phyloP scores from a whole-genome alignment of 2,888 invertebrate genomes.

The Anthophora plumipes region DNA sequence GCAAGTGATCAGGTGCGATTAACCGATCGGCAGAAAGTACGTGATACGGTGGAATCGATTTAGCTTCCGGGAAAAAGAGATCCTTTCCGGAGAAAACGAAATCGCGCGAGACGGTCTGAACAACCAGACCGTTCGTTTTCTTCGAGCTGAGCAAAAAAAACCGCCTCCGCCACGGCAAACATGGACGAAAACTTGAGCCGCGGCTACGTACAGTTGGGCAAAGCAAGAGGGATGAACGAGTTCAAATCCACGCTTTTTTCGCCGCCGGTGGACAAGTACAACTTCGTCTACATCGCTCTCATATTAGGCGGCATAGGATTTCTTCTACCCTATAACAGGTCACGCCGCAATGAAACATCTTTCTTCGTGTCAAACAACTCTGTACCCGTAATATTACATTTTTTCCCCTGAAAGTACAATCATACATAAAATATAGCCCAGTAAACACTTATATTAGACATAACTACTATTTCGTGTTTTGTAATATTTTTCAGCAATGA shows the following conservation, averaged over 20 bases:
- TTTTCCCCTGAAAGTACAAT: not conserved
- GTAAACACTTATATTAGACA: not conserved
- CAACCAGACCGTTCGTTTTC: not conserved
- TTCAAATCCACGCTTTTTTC: conserved; percentile 86
- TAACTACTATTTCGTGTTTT: not conserved
- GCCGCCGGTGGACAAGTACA: conserved; percentile 90
- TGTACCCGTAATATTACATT: conserved; percentile 1
- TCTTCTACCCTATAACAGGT: conserved; percentile 96
- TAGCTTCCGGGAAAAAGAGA: not conserved
- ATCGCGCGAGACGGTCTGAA: conserved; percentile 11
- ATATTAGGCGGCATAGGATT: conserved; percentile 95
- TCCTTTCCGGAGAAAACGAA: conserved; percentile 28
- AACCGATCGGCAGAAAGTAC: conserved; percentile 38
- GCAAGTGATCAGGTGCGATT: conserved; percentile 47
- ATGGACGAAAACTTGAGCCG: conserved; percentile 89
- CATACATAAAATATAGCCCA: not conserved
- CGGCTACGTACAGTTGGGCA: conserved; percentile 87
- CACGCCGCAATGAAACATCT: conserved; percentile 62
- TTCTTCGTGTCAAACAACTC: conserved; percentile 26
- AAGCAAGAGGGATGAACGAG: conserved; percentile 87
- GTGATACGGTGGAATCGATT: not conserved
- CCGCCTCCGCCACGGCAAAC: conserved; percentile 51
- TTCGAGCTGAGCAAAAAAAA: not conserved
- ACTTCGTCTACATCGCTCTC: conserved; percentile 90
- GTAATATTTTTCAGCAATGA: not conserved